A percentile compares a stretch with the other conserved stretches of the same genome.
These are phyloP conservation scores for Microtus richardsoni DNA, from an alignment of 2,113 vertebrate genomes.

Conservation along the genomic window DNA sequence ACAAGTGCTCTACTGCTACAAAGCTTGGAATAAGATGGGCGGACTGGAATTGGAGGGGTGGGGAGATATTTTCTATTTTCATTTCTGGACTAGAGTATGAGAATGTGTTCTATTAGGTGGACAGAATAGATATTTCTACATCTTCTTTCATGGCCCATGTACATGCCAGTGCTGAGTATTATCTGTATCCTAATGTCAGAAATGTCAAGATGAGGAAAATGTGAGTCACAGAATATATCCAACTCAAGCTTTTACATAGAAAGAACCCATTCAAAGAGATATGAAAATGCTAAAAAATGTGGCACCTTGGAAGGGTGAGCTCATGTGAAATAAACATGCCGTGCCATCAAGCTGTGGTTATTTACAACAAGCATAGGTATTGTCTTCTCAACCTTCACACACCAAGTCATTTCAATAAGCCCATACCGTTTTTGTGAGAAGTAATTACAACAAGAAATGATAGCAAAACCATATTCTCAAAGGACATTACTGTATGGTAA, in stretches of 20 bases:
- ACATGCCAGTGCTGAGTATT: rapidly evolving
- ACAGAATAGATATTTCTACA: neutral
- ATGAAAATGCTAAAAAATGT: neutral
- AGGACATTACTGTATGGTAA: slow-evolving; percentile 71
- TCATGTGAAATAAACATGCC: slow-evolving; percentile 42
- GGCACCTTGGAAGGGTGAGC: neutral
- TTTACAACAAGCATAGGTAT: slow-evolving; percentile 40
- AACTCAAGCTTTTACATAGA: neutral
- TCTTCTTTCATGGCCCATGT: neutral
- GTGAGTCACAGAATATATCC: neutral
- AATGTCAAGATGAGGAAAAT: neutral
- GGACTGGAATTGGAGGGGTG: no score
- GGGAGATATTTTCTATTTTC: neutral
- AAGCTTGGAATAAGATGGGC: neutral
- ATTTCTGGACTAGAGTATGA: neutral
- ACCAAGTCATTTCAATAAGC: slow-evolving; percentile 80
- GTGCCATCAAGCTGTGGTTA: neutral
- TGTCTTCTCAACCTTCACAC: slow-evolving; percentile 82
- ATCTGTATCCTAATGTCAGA: neutral
- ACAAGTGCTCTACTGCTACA: neutral
- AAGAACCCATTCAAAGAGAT: neutral
- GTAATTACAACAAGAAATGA: slow-evolving; percentile 78
- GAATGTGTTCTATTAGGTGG: neutral
- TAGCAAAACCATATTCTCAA: slow-evolving; percentile 79
- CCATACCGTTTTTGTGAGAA: slow-evolving; percentile 49